Conservation (phyloP, 2,888 invertebrate genomes). For the Artemia sinica region DNA sequence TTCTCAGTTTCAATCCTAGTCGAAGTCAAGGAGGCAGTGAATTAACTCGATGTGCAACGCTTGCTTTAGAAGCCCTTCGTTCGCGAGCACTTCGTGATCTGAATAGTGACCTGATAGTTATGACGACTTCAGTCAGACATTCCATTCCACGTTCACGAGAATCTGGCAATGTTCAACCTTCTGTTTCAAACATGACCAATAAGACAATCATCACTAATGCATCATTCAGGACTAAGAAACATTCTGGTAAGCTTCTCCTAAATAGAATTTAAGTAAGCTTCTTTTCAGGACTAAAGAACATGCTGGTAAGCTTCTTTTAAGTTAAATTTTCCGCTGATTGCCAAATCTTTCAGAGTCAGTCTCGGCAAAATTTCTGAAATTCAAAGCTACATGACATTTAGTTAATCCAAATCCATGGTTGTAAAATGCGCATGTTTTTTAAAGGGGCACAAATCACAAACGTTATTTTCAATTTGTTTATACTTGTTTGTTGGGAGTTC, state of each 20-base stretch:
- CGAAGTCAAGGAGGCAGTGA: neutral
- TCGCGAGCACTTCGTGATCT: conserved; percentile 5
- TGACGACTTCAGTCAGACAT: conserved; percentile 11
- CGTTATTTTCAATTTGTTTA: too few relatives aligned
- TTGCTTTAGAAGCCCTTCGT: neutral
- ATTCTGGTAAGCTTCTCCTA: neutral
- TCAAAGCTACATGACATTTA: too few relatives aligned
- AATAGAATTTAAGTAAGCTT: too few relatives aligned
- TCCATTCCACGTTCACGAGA: conserved; percentile 13
- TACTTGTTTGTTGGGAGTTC: too few relatives aligned
- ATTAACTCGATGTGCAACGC: neutral
- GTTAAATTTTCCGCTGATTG: too few relatives aligned
- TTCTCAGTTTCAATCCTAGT: neutral
- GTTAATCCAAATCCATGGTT: too few relatives aligned
- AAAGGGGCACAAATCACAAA: too few relatives aligned
- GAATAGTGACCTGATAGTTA: neutral
- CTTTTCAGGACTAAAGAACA: too few relatives aligned
- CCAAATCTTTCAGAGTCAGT: too few relatives aligned
- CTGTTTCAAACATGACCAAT: neutral
- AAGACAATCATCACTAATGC: conserved; percentile 1
- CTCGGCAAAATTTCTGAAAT: too few relatives aligned
- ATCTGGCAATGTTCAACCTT: conserved; percentile 6
- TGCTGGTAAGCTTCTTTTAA: too few relatives aligned
- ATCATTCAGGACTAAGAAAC: conserved; percentile 12
- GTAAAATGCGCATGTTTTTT: too few relatives aligned